phyloP scores from a whole-genome alignment of 2,797 vertebrate genomes.

The Pantherophis vulpinus region DNA sequence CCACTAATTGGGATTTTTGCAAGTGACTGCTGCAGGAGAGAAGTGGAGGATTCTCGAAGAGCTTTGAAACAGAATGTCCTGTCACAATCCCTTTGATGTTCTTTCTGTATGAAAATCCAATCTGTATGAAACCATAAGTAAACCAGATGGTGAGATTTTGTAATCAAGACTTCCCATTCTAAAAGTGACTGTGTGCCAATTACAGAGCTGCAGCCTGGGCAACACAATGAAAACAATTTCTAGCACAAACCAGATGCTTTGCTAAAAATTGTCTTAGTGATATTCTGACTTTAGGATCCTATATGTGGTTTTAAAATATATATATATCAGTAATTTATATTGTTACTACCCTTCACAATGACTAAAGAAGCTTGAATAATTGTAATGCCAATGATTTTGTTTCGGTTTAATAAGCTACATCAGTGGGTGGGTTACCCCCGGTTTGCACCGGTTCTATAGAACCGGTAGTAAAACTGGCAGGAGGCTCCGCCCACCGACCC shows the following conservation, averaged over 20 bases:
- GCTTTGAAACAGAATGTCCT: constrained; percentile 10
- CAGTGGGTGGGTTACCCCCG: too few species aligned
- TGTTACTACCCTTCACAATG: not conserved
- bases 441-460: too few species aligned
- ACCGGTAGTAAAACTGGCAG: too few species aligned
- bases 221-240: not conserved
- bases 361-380: not conserved
- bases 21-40: not conserved
- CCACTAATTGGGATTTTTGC: constrained; percentile 19
- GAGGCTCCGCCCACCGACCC: too few species aligned
- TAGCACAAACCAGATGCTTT: not conserved
- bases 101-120: constrained; percentile 14
- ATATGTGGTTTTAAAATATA: not conserved
- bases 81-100: constrained; percentile 17
- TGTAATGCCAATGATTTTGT: not conserved
- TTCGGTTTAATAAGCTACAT: not conserved
- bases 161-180: constrained; percentile 20
- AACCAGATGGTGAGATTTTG: constrained; percentile 26
- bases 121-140: constrained; percentile 23
- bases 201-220: not conserved
- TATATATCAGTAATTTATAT: not conserved
- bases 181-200: constrained; percentile 3
- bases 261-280: not conserved
- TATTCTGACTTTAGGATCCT: not conserved
- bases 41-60: not conserved